Conservation (phyloP, 2,888 invertebrate species). For the Rhagium mordax region DNA sequence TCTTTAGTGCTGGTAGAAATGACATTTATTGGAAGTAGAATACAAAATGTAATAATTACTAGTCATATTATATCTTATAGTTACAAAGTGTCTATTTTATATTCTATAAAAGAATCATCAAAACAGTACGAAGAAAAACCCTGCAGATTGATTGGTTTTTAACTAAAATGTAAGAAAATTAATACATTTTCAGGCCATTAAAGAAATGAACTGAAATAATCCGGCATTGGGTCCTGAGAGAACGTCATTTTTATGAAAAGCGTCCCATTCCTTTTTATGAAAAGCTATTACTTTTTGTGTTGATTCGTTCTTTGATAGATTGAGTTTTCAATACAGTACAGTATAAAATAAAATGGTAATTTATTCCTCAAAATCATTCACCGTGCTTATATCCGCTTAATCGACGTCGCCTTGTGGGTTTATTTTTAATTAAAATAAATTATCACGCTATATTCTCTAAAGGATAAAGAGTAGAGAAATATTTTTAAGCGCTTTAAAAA, state of each 20-base stretch:
- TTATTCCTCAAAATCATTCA: constrained; percentile 39
- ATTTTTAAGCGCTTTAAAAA: neutral
- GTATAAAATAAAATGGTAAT: constrained; percentile 46
- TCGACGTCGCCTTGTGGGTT: constrained; percentile 16
- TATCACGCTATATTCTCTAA: neutral
- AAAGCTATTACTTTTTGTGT: constrained; percentile 36
- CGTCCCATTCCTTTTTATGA: constrained; percentile 19
- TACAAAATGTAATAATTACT: too few species aligned
- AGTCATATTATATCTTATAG: too few species aligned
- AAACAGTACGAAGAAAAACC: neutral
- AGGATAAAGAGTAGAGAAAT: neutral
- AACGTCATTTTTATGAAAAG: constrained; percentile 15
- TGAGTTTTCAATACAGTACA: constrained; percentile 45
- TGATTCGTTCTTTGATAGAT: constrained; percentile 45
- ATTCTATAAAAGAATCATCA: neutral
- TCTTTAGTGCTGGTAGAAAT: too few species aligned
- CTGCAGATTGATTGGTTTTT: neutral
- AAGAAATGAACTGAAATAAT: constrained; percentile 30
- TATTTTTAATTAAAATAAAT: constrained; percentile 30
- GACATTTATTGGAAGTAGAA: too few species aligned
- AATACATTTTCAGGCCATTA: constrained; percentile 17
- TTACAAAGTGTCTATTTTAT: too few species aligned
- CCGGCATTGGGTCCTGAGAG: constrained; percentile 4
- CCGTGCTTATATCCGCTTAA: constrained; percentile 18
- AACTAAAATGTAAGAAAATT: constrained; percentile 11